Evolutionary conservation across 2,888 invertebrate species (phyloP).

Genomic region (Yponomeuta plumbellus): DNA sequence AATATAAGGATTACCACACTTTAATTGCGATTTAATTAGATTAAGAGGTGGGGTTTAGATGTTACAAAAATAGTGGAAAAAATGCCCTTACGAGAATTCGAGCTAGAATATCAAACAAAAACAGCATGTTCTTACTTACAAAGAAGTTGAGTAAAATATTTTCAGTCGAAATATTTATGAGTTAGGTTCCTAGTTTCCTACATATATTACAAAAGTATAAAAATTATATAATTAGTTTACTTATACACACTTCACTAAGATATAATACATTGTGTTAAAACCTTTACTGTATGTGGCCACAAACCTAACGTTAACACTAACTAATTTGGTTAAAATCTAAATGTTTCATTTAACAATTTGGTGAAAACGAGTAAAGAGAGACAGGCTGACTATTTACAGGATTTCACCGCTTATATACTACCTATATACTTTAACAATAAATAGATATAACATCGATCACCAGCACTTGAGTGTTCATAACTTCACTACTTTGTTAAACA

Average conservation of each 20-base stretch:
- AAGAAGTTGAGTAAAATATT: background rate
- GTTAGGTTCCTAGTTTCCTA: background rate
- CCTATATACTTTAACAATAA: slow-evolving; percentile 31
- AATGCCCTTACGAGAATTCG: background rate
- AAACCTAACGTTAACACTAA: slow-evolving; percentile 31
- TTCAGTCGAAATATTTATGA: slow-evolving; percentile 45
- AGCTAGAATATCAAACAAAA: background rate
- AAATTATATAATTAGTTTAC: slow-evolving; percentile 19
- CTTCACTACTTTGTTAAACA: slow-evolving; percentile 12
- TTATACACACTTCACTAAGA: slow-evolving; percentile 4
- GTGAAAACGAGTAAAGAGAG: slow-evolving; percentile 69
- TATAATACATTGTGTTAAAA: slow-evolving; percentile 20
- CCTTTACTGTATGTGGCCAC: slow-evolving; percentile 42
- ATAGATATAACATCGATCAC: slow-evolving; percentile 11
- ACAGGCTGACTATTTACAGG: slow-evolving; percentile 58
- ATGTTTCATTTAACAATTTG: slow-evolving; percentile 22
- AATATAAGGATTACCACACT: background rate
- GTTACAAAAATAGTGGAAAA: background rate
- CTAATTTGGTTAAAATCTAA: slow-evolving; percentile 17
- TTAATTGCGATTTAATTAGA: background rate
- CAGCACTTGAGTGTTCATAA: slow-evolving; percentile 7
- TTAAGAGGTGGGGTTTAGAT: background rate
- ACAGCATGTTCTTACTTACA: background rate
- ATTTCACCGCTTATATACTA: slow-evolving; percentile 53
- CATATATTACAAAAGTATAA: slow-evolving; percentile 41